These are phyloP conservation scores for Cetonia aurata DNA, from an alignment of 2,888 invertebrate genomes.

Conservation along the genomic window DNA sequence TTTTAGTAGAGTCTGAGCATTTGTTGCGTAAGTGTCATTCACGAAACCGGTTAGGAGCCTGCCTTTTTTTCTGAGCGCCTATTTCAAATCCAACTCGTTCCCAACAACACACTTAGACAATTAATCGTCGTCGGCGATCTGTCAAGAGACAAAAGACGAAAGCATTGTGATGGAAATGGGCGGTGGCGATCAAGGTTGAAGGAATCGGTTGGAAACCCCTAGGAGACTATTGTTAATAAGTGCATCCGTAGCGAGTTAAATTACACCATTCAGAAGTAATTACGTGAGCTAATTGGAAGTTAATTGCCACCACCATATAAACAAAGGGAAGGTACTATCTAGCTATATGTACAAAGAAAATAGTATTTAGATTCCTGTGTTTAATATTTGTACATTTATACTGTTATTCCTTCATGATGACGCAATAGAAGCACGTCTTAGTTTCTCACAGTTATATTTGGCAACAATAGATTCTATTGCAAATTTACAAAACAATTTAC, in stretches of 20 bases:
- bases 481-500: too few species aligned
- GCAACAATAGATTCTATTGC: too few species aligned
- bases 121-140: slow-evolving; percentile 30
- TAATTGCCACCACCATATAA: too few species aligned
- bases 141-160: slow-evolving; percentile 35
- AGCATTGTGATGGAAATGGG: slow-evolving; percentile 25
- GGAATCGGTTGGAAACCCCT: not conserved
- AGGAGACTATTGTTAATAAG: slow-evolving; percentile 14
- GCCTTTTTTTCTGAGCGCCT: slow-evolving; percentile 10
- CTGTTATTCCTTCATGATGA: too few species aligned
- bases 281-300: too few species aligned
- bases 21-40: slow-evolving; percentile 32
- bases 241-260: not conserved
- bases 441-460: too few species aligned
- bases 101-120: slow-evolving; percentile 23
- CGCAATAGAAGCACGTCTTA: too few species aligned
- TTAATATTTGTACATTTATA: too few species aligned
- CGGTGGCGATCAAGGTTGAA: slow-evolving; percentile 31
- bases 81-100: slow-evolving; percentile 24
- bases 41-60: slow-evolving; percentile 16
- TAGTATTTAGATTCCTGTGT: too few species aligned
- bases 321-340: not conserved
- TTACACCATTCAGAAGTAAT: too few species aligned
- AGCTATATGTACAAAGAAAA: not conserved
- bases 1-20: not conserved